Base-by-base conservation (phyloP, 2,888 invertebrate species). In the Cephonodes hylas region DNA sequence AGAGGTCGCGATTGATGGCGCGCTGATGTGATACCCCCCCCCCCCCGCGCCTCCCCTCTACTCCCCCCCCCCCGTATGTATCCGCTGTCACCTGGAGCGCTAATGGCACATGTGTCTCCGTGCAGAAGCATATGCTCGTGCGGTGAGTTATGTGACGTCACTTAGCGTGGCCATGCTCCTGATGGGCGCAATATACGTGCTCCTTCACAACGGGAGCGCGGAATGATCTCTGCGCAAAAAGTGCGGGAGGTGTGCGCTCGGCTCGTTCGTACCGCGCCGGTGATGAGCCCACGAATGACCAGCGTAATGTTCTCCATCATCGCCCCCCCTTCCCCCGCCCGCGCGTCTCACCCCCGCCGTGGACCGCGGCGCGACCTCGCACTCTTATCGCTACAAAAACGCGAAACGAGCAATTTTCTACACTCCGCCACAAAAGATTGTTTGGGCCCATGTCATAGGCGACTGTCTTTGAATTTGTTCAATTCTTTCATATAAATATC, bases 381-480 rank as follows among this genome's bases (percentile, higher is more conserved):
- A 7, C 44, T 70, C 61, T 63, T 59, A 59, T 67, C 66, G 64
- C 67, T 70, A 73, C 72, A 65, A 82, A 80, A 81, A 81, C 77
- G 69, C 70, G 66, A 64, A 75, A 71, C 71, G 75, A 68, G 72
- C 73, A 74, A 79, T 79, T 79, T 73, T 73, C 76, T 70, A 70
- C 69, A 77, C 75, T 78, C 73, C 69, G 68, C 72, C 73, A 75
- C 74, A 81, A 81, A 75, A 75, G 75, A 69, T 60, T 63, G 59
- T 22, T 57, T 34, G 8, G 66, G 67, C 42, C 0, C 45, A 64
- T 71, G 62, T 6, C 25, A 63, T 0, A 42, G 59, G 31, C 42
- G 56, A 3, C 27, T 4, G 18, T 31, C n/a, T 15, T 25, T 27
- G 2, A 27, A n/a, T n/a, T n/a, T 25, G 2, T 7, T n/a, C 8